phyloP scores from a whole-genome alignment of 2,113 vertebrate species.

The Cariama cristata region DNA sequence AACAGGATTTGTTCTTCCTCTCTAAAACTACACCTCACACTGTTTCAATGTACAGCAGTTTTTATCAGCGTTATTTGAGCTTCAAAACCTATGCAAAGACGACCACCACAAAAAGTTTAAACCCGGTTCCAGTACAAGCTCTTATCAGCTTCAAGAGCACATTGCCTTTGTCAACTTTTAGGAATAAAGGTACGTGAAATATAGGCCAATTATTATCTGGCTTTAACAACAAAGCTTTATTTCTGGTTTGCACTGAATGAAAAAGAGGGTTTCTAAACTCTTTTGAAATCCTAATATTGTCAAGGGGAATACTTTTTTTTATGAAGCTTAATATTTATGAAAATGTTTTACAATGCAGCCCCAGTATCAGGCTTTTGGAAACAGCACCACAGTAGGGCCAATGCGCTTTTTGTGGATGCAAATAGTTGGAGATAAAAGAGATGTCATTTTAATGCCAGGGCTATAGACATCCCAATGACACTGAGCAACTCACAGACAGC shows the following conservation, averaged over 20 bases:
- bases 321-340: not conserved
- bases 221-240: not conserved
- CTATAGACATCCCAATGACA: not conserved
- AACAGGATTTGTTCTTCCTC: not conserved
- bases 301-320: not conserved
- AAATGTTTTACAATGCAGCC: not conserved
- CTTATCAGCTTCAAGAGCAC: not conserved
- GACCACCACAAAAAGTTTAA: not conserved
- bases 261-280: not conserved
- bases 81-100: not conserved
- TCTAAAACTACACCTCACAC: not conserved
- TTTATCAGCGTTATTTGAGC: not conserved
- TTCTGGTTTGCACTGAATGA: not conserved
- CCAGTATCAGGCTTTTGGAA: not conserved
- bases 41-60: not conserved
- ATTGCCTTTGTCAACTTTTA: not conserved
- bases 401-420: not conserved
- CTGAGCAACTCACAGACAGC: not conserved
- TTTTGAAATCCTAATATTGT: not conserved
- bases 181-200: slow-evolving; percentile 11
- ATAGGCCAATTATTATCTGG: slow-evolving; percentile 19
- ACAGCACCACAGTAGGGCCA: not conserved
- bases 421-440: not conserved
- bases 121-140: not conserved
- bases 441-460: not conserved